Evolutionary conservation across 1,140 invertebrate species (phyloP).

Genomic region (Anoplolepis gracilipes): DNA sequence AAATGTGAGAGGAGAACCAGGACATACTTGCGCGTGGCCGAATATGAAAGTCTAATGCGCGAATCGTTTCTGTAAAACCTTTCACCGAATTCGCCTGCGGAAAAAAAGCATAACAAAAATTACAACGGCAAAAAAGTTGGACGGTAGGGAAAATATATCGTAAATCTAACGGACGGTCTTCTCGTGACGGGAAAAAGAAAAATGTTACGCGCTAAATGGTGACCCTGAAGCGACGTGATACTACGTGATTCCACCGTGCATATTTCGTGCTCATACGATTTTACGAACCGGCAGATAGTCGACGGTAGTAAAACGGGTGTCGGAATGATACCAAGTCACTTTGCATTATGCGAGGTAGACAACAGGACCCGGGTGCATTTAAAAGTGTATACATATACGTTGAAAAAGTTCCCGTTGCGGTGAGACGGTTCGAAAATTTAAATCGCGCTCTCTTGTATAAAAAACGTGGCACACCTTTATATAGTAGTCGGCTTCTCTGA

Average conservation of each 20-base stretch:
- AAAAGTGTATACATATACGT: slow-evolving; percentile 76
- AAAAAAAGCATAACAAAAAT: not conserved
- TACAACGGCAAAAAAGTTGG: slow-evolving; percentile 6
- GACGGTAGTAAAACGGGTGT: not conserved
- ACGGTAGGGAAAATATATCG: slow-evolving; percentile 9
- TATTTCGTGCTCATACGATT: slow-evolving; percentile 74
- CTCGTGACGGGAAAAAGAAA: slow-evolving; percentile 20
- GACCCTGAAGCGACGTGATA: slow-evolving; percentile 21
- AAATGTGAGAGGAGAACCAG: slow-evolving; percentile 14
- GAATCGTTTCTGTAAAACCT: slow-evolving; percentile 26
- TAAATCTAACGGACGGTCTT: slow-evolving; percentile 51
- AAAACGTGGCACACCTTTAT: slow-evolving; percentile 58
- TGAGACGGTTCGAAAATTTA: slow-evolving; percentile 74
- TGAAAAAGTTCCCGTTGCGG: slow-evolving; percentile 74
- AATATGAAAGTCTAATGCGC: slow-evolving; percentile 69
- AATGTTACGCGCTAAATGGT: slow-evolving; percentile 54
- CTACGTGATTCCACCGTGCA: not conserved
- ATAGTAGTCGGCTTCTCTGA: not conserved
- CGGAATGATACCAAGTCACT: slow-evolving; percentile 56
- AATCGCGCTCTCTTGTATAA: slow-evolving; percentile 71
- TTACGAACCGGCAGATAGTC: slow-evolving; percentile 66
- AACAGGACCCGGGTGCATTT: slow-evolving; percentile 65
- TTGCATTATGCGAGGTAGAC: slow-evolving; percentile 75
- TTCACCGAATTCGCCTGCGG: not conserved
- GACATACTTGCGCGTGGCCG: slow-evolving; percentile 44